Conservation (phyloP, 2,797 vertebrate genomes). For the Typhlichthys subterraneus region DNA sequence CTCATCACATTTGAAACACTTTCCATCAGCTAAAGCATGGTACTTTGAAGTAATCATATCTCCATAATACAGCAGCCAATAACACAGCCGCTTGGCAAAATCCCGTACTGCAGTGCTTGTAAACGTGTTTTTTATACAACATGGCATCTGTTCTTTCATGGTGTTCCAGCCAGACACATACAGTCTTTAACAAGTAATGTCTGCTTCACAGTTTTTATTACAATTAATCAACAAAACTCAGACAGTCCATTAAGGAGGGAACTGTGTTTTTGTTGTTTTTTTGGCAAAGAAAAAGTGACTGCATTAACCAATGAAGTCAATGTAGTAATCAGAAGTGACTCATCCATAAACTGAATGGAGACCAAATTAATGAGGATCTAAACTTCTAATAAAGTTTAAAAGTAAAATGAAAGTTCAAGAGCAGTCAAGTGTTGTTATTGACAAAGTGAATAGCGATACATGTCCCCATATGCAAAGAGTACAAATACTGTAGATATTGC, state of each 20-base stretch:
- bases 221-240: slow-evolving; percentile 53
- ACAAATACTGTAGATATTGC: slow-evolving; percentile 18
- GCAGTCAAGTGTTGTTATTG: slow-evolving; percentile 32
- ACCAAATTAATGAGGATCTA: slow-evolving; percentile 49
- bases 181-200: slow-evolving; percentile 31
- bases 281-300: slow-evolving; percentile 34
- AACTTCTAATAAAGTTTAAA: slow-evolving; percentile 29
- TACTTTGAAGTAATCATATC: slow-evolving; percentile 45
- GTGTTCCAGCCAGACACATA: slow-evolving; percentile 4
- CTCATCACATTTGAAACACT: slow-evolving; percentile 16
- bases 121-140: slow-evolving; percentile 5
- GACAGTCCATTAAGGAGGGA: slow-evolving; percentile 43
- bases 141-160: slow-evolving; percentile 5
- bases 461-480: too few species aligned
- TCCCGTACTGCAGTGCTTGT: slow-evolving; percentile 13
- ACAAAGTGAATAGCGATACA: neutral
- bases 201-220: slow-evolving; percentile 32
- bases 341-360: slow-evolving; percentile 21
- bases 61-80: slow-evolving; percentile 38
- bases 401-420: slow-evolving; percentile 31
- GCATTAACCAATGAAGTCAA: slow-evolving; percentile 34
- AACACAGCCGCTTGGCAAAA: slow-evolving; percentile 29
- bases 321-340: slow-evolving; percentile 6
- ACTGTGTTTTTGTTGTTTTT: slow-evolving; percentile 8
- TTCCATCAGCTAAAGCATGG: slow-evolving; percentile 18